These are phyloP conservation scores for Lepidotrigona ventralis DNA, from an alignment of 1,140 invertebrate species.

Conservation along the genomic window DNA sequence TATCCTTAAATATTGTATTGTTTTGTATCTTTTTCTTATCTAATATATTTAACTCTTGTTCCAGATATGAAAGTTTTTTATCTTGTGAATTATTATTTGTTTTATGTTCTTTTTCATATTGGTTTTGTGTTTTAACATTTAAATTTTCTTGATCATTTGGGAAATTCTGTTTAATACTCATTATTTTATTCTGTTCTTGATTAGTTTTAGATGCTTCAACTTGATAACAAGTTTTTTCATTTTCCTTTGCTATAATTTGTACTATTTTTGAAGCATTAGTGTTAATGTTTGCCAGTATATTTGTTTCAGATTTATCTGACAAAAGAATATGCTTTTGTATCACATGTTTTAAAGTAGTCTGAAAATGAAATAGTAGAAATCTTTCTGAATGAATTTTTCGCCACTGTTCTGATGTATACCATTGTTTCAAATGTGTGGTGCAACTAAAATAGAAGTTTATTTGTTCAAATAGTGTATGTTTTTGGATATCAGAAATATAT, in stretches of 20 bases:
- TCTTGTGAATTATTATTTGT: not conserved
- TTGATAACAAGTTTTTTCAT: not conserved
- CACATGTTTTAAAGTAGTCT: constrained; percentile 1
- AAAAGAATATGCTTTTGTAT: not conserved
- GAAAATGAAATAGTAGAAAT: constrained; percentile 17
- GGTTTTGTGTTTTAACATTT: not conserved
- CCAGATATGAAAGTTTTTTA: not conserved
- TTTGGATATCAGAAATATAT: constrained; percentile 39
- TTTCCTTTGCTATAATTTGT: constrained; percentile 4
- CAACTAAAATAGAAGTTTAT: constrained; percentile 22
- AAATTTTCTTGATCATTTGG: not conserved
- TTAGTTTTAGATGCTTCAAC: not conserved
- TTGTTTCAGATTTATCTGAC: not conserved
- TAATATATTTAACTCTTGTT: not conserved
- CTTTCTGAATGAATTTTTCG: not conserved
- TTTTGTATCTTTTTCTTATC: not conserved
- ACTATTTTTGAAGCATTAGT: not conserved
- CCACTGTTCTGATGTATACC: not conserved
- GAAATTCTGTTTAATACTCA: too few species aligned
- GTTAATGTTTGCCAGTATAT: not conserved
- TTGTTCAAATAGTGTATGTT: constrained; percentile 14
- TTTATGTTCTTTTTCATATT: not conserved
- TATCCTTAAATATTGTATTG: not conserved
- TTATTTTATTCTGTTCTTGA: not conserved
- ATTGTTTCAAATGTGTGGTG: not conserved